A percentile compares a stretch with the other conserved stretches of the same genome.
These are phyloP conservation scores for Rhingia rostrata DNA, from an alignment of 2,888 invertebrate genomes.

Conservation along the genomic window DNA sequence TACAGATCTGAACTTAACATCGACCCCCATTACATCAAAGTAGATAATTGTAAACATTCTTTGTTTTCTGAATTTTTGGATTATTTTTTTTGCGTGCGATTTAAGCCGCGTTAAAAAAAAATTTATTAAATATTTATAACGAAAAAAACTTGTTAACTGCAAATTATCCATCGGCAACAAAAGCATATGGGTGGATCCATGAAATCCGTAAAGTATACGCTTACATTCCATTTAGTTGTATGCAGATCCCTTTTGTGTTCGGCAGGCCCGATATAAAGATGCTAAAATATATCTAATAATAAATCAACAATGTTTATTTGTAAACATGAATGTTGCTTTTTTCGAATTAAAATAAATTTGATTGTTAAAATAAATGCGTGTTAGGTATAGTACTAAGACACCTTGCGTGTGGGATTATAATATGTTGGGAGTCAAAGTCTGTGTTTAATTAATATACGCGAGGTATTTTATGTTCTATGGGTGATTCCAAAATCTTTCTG, in stretches of 20 bases:
- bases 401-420: background rate
- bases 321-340: constrained; percentile 33
- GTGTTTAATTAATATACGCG: constrained; percentile 4
- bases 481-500: background rate
- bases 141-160: constrained; percentile 19
- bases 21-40: background rate
- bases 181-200: constrained; percentile 1
- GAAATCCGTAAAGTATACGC: too few species aligned
- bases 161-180: constrained; percentile 9
- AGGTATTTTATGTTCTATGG: background rate
- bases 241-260: constrained; percentile 22
- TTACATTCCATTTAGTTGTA: too few species aligned
- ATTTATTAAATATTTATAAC: constrained; percentile 58
- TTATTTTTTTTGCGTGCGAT: constrained; percentile 12
- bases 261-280: background rate
- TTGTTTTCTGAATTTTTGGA: background rate
- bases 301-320: constrained; percentile 47
- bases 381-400: background rate
- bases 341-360: constrained; percentile 52
- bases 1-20: constrained; percentile 31
- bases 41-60: background rate
- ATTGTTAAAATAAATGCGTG: constrained; percentile 34
- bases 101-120: constrained; percentile 3
- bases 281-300: constrained; percentile 32
- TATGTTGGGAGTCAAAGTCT: background rate